Conservation (phyloP, 2,113 vertebrate genomes). For the Leucopternis melanops region DNA sequence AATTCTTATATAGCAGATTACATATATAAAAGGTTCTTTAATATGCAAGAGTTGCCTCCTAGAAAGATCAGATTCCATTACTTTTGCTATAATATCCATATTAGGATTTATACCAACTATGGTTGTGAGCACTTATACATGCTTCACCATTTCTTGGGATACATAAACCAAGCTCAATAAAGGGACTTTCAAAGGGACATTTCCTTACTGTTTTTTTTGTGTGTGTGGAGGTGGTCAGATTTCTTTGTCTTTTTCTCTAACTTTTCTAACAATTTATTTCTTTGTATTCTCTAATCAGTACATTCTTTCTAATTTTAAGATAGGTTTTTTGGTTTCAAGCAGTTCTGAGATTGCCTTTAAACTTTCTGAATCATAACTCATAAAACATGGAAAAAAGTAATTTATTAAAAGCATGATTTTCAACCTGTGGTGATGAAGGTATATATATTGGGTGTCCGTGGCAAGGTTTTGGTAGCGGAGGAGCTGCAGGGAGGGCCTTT, state of each 20-base stretch:
- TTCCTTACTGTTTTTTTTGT: background rate
- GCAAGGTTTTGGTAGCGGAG: background rate
- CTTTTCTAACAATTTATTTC: background rate
- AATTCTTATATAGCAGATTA: background rate
- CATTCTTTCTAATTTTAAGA: background rate
- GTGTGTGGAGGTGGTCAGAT: background rate
- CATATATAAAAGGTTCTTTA: background rate
- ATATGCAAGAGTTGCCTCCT: background rate
- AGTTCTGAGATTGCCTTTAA: background rate
- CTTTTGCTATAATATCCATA: background rate
- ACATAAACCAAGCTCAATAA: background rate
- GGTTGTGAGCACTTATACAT: background rate
- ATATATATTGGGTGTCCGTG: background rate
- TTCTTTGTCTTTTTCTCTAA: background rate
- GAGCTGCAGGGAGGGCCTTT: background rate
- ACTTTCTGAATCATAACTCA: background rate
- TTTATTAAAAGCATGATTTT: background rate
- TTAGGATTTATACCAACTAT: background rate
- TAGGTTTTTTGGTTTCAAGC: background rate
- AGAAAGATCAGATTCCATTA: background rate
- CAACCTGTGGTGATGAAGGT: background rate
- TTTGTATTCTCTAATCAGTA: background rate
- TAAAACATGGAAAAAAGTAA: background rate
- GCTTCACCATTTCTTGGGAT: background rate
- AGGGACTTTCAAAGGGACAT: background rate